phyloP scores from a whole-genome alignment of 2,113 vertebrate genomes.

The Cephalopterus ornatus region DNA sequence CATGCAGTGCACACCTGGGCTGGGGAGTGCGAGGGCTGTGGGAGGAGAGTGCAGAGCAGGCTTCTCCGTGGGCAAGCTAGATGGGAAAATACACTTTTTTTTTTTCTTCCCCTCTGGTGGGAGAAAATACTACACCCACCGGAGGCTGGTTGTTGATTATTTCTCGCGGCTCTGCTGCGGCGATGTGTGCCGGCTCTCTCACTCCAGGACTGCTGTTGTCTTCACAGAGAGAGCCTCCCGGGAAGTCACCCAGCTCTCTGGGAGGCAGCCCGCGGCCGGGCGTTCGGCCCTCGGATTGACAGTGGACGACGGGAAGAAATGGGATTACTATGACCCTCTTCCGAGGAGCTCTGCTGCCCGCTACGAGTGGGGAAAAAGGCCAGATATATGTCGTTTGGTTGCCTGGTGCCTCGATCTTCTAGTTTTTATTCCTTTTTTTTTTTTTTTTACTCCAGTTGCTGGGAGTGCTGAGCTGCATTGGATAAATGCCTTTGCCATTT shows the following conservation, averaged over 20 bases:
- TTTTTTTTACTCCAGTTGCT: background rate
- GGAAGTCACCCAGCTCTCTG: background rate
- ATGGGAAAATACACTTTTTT: background rate
- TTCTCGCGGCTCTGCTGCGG: background rate
- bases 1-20: constrained; percentile 11
- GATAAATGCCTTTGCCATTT: constrained; percentile 23
- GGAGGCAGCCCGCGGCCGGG: background rate
- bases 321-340: constrained; percentile 61
- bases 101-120: background rate
- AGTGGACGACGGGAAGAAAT: background rate
- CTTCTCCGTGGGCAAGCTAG: background rate
- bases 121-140: background rate
- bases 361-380: constrained; percentile 36
- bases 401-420: background rate
- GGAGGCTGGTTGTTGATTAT: background rate
- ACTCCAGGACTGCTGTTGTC: constrained; percentile 59
- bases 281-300: background rate
- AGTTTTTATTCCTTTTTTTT: background rate
- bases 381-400: constrained; percentile 26
- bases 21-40: background rate
- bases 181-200: background rate
- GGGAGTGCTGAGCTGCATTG: constrained; percentile 31
- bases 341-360: constrained; percentile 31
- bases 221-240: constrained; percentile 57
- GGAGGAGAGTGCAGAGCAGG: background rate